These are phyloP conservation scores for Lepus oiostolus DNA, from an alignment of 2,797 vertebrate genomes.

Conservation along the genomic window DNA sequence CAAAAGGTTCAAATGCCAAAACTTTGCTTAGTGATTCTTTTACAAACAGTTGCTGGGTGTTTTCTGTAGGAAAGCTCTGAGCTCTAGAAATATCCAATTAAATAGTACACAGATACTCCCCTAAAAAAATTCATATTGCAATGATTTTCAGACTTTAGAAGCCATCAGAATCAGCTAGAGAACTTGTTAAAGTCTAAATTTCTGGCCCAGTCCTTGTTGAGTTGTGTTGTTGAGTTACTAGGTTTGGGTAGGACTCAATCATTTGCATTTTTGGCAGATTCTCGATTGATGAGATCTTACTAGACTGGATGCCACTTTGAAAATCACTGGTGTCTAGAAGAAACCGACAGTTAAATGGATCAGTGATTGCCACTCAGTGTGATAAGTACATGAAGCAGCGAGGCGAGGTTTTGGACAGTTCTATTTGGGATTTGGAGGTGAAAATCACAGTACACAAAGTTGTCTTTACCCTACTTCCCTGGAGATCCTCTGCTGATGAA, in stretches of 20 bases:
- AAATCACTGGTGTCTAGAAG: not conserved
- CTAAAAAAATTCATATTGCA: not conserved
- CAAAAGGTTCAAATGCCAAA: not conserved
- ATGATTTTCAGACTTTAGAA: not conserved
- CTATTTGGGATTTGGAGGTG: not conserved
- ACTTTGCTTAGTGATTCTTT: not conserved
- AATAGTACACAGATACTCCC: not conserved
- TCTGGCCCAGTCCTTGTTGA: accelerated
- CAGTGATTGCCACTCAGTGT: not conserved
- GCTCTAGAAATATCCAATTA: not conserved
- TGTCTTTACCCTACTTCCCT: not conserved
- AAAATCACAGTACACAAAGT: not conserved
- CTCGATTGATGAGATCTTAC: not conserved
- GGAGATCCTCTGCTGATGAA: not conserved
- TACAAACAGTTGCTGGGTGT: not conserved
- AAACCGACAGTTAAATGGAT: not conserved
- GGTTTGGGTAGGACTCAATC: not conserved
- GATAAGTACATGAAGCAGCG: not conserved
- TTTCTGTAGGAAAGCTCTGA: not conserved
- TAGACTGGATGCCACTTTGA: not conserved
- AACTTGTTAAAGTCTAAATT: not conserved
- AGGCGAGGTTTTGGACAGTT: not conserved
- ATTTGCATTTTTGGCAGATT: not conserved
- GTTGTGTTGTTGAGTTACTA: not conserved
- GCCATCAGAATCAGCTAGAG: not conserved